Base-by-base conservation (phyloP, 2,113 vertebrate species). In the Corythoichthys haematopterus region DNA sequence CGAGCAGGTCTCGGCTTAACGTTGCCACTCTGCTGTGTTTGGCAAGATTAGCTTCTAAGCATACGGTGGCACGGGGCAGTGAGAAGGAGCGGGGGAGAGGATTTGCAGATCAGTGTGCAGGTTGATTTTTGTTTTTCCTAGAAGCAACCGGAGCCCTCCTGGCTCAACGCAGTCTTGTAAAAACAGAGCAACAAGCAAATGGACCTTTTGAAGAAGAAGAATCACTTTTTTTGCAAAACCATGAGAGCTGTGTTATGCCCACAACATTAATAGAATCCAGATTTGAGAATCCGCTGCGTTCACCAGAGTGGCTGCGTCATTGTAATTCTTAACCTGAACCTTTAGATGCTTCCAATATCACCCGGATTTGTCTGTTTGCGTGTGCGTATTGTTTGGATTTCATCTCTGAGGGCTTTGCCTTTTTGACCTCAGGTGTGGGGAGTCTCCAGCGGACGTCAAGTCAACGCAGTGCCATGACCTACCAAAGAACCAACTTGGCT, bases 401-500 rank as follows among this genome's bases (percentile, higher is more conserved):
- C 51, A 11, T 50, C 3, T 46, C 38, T 75, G 6, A 46, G 11
- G 13, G 48, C 67, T 64, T 51, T 45, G 10, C 55, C 63, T 71
- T 6, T 53, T 53, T 10, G 13, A 47, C 43, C 62, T 59, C 85
- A 96, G 97, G 94, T 88, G 86, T 94, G 60, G 95, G 94, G 62
- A 98, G 93, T 85, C 93, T 99, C 55, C 95, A 98, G 85, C 92
- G 95, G 74, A 94, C 94, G 0, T 93, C 93, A 86, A 98, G 95
- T 87, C 96, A 97, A 85, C 94, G 96, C 56, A 94, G 94, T 87
- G 92, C 94, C 48, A 93, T 97, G 86, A 92, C 93, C 74, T 98
- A 96, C 96, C 96, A 96, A 94, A 96, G 96, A 94, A 95, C 90
- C 84, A 92, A 92, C 88, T 96, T 93, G 52, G 88, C 88, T 79